Evolutionary conservation across 2,797 vertebrate genomes (phyloP).

Genomic region (Gallirallus australis): DNA sequence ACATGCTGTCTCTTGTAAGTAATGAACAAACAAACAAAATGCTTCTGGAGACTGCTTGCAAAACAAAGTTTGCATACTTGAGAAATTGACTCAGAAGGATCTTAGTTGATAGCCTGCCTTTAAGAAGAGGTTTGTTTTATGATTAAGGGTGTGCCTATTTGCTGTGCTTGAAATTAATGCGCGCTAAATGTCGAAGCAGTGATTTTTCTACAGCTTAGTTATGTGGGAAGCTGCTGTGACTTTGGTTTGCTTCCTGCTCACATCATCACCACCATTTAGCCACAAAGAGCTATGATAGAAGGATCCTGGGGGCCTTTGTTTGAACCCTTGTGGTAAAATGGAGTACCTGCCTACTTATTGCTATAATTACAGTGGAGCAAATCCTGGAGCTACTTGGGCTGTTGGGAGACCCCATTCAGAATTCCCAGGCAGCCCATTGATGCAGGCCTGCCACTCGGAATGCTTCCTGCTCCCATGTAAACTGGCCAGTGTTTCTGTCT

Average conservation of each 20-base stretch:
- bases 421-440: rapidly evolving
- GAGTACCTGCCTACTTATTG: neutral
- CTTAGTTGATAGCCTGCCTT: slow-evolving; percentile 22
- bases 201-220: neutral
- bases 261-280: rapidly evolving
- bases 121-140: slow-evolving; percentile 4
- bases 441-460: neutral
- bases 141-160: slow-evolving; percentile 36
- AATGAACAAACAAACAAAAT: neutral
- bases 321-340: neutral
- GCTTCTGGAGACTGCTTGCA: neutral
- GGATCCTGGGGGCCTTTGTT: neutral
- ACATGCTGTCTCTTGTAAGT: slow-evolving; percentile 11
- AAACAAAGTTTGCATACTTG: slow-evolving; percentile 36
- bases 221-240: neutral
- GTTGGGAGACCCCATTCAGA: neutral
- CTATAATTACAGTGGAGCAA: neutral
- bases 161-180: slow-evolving; percentile 29
- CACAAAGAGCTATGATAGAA: neutral
- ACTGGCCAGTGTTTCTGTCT: neutral
- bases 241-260: slow-evolving; percentile 7
- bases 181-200: slow-evolving; percentile 4
- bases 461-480: neutral
- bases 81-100: slow-evolving; percentile 17
- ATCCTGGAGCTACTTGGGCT: neutral